Evolutionary conservation across 2,113 vertebrate species (phyloP).

Genomic region (Menura novaehollandiae): DNA sequence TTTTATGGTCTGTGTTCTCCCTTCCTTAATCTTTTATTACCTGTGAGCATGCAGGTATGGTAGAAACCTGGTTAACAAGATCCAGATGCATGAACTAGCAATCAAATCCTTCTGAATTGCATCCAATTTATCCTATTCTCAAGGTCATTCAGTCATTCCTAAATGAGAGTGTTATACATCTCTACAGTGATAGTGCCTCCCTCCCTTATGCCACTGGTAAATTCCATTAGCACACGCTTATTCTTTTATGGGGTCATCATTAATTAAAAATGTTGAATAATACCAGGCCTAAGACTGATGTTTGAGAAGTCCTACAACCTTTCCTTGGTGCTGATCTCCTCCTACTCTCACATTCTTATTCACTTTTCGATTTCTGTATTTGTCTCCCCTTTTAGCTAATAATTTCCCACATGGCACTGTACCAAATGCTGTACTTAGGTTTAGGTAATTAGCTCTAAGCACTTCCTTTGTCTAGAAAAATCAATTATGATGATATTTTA

Average conservation of each 20-base stretch:
- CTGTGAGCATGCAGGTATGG: background rate
- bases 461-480: slow-evolving; percentile 46
- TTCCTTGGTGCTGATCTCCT: background rate
- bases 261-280: slow-evolving; percentile 2
- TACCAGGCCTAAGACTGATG: background rate
- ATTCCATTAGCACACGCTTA: background rate
- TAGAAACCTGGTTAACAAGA: background rate
- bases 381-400: background rate
- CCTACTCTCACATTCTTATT: background rate
- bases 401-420: background rate
- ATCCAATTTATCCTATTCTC: background rate
- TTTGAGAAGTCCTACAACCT: background rate
- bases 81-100: background rate
- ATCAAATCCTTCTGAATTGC: background rate
- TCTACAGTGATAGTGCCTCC: slow-evolving; percentile 9
- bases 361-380: background rate
- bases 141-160: slow-evolving; percentile 5
- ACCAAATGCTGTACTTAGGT: slow-evolving; percentile 1
- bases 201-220: slow-evolving; percentile 4
- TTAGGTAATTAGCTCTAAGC: slow-evolving; percentile 24
- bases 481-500: slow-evolving; percentile 20
- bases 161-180: background rate
- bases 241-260: slow-evolving; percentile 5
- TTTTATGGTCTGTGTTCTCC: background rate
- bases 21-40: background rate